phyloP scores from a whole-genome alignment of 2,113 vertebrate genomes.

The Erpornis zantholeuca region DNA sequence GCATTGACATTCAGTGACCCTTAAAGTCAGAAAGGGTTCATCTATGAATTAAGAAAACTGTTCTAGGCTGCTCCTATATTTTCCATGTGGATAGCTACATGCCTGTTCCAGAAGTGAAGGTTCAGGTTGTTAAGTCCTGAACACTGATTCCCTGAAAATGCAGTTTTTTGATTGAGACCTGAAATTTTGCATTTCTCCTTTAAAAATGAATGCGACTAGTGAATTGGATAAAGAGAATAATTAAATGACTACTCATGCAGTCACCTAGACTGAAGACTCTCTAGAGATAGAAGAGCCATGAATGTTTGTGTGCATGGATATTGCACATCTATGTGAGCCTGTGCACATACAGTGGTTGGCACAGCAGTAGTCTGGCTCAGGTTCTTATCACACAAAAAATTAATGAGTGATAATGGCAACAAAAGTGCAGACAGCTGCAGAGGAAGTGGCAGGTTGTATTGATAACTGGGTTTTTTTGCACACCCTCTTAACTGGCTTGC shows the following conservation, averaged over 20 bases:
- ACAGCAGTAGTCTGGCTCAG: background rate
- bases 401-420: background rate
- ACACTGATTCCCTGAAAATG: background rate
- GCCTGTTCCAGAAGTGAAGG: background rate
- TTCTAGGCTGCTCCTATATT: background rate
- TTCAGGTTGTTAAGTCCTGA: background rate
- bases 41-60: background rate
- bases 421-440: background rate
- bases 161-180: background rate
- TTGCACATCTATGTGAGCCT: rapidly evolving
- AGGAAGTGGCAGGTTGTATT: background rate
- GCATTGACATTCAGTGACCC: background rate
- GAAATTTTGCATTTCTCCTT: background rate
- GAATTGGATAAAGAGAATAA: background rate
- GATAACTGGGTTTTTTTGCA: background rate
- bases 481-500: background rate
- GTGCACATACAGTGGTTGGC: background rate
- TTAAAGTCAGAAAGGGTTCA: background rate
- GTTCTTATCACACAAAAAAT: background rate
- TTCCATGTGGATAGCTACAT: background rate
- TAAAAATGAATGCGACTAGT: background rate
- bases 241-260: background rate
- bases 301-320: background rate
- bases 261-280: background rate
- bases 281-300: background rate